Base-by-base conservation (phyloP, 2,797 vertebrate genomes). In the Centroberyx gerrardi region DNA sequence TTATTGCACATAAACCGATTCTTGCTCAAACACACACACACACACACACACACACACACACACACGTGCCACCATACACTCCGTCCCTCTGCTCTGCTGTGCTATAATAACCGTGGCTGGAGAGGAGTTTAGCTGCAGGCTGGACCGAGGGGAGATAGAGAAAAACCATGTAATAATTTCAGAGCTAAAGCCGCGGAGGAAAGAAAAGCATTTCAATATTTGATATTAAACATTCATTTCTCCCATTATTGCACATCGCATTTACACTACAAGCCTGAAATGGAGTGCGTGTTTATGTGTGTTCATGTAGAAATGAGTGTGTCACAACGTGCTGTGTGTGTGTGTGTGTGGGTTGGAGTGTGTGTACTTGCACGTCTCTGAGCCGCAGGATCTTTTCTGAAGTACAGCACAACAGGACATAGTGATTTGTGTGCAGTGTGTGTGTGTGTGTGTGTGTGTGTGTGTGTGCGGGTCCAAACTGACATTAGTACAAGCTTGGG, bases 1-100 rank as follows among this genome's bases (percentile, higher is more conserved):
- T 90, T 86, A 88, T 62, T 78, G 63, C 53, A 61, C 36, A 63
- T 58, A 78, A 70, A 73, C 69, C 29, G 22, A 64, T 72, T 72
- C 61, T 80, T 65, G 15, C 56, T 6, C 36, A 59, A 68, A 59
- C 65, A 69, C 48, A 60, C 42, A 62, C 56, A 67, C 58, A 71
- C 9, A 55, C 55, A 52, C 15, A 70, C n/a, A 72, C 27, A n/a
- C 3, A 52, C 29, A 75, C 64, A 15, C 55, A 2, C 29, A 44
- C 27, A 6, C 10, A 31, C 31, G 31, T 18, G 38, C 14, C 29
- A 33, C 13, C n/a, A 36, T 13, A 49, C 28, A 64, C 61, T 10
- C 13, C 1, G 48, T 49, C 15, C 40, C 7, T 4, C 44, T 33
- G 22, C 74, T 70, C 60, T 10, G 51, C 68, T 62, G 62, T 68